These are phyloP conservation scores for Chaenodraco wilsoni DNA, from an alignment of 2,797 vertebrate genomes.

Conservation along the genomic window DNA sequence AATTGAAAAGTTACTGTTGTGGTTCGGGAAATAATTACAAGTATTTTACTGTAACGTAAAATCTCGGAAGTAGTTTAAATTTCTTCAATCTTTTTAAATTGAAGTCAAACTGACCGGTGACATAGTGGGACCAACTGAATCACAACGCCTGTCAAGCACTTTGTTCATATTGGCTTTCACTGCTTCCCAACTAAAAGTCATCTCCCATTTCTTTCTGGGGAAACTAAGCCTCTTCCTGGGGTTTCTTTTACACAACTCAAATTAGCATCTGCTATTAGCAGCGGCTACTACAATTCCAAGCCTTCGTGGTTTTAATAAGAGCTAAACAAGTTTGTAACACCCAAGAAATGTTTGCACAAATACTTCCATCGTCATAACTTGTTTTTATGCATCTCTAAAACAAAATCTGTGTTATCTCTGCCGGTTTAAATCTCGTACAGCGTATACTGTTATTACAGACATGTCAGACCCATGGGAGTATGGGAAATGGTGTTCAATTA, in stretches of 20 bases:
- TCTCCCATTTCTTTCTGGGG: neutral
- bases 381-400: neutral
- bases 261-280: neutral
- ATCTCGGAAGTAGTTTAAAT: neutral
- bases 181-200: neutral
- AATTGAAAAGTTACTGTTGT: neutral
- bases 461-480: neutral
- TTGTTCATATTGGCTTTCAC: neutral
- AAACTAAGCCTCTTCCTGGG: too few species aligned
- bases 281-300: neutral
- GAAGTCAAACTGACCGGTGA: neutral
- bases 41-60: neutral
- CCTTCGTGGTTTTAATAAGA: neutral
- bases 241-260: neutral
- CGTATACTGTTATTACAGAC: neutral
- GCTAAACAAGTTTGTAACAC: neutral
- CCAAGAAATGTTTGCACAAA: too few species aligned
- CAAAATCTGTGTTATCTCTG: neutral
- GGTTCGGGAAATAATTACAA: neutral
- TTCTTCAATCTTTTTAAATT: neutral
- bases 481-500: neutral
- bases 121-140: conserved; percentile 34
- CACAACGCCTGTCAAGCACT: neutral
- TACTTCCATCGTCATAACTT: neutral
- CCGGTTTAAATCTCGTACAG: neutral